Base-by-base conservation (phyloP, 2,888 invertebrate species). In the Lagria hirta region DNA sequence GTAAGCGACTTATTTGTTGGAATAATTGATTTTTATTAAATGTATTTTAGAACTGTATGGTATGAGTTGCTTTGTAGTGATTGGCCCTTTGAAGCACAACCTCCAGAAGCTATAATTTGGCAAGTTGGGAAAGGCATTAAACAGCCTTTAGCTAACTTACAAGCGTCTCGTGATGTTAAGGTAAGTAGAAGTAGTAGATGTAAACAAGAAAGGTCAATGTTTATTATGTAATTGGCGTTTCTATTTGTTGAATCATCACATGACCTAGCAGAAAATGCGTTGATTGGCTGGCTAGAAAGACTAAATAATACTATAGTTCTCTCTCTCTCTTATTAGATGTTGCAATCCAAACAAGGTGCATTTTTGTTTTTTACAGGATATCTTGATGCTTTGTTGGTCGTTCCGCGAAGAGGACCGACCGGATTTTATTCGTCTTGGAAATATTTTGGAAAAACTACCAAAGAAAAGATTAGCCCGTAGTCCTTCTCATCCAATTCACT, bases 101-200 rank as follows among this genome's bases (percentile, higher is more conserved):
- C 94, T 8, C 88, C 96, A 0, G 97, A 99, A 71, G 86, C 94
- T 2, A 86, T 98, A 48, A 96, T 99, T 63, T 99, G 95, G 94
- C 94, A 95, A 70, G 95, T 97, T 29, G 98, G 98, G 3, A 88
- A 89, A 64, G 98, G 98, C 40, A 88, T 94, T 77, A 97, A 97
- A 65, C 96, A 95, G 71, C 87, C 96, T 15, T 78, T 99, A 44
- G 91, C 92, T 40, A 92, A 91, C 74, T 81, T 98, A 59, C 93
- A 93, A 71, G 92, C 94, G 29, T 92, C 95, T 8, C 83, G 91
- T 49, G 98, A 99, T 74, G 93, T 97, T 51, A 98, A 97, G 82
- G 94, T 93, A 75, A 64, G 62, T 54, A n/a, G n/a, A n/a, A n/a
- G n/a, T n/a, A 13, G 13, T 1, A 12, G 13, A 18, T n/a, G 26